Evolutionary conservation across 2,113 vertebrate genomes (phyloP), one percentile per base, ranked within the genome.

Genomic region (Pithys albifrons): DNA sequence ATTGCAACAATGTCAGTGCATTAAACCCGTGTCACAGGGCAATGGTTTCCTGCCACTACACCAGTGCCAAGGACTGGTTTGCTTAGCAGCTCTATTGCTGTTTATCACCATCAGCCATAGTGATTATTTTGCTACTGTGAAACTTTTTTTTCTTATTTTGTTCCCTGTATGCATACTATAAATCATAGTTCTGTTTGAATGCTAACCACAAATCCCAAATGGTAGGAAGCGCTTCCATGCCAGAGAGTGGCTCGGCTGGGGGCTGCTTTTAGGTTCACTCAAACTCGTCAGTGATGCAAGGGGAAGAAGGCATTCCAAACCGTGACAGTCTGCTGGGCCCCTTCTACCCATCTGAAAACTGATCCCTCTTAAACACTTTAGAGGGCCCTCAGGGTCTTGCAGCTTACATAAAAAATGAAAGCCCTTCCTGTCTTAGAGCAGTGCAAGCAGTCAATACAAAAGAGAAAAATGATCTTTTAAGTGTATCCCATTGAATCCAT

Each of bases 381-480:
- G 95, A 94, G 94, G 43, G 69, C 92, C 97, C 94, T 79, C 7
- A 2, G 94, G 95, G 96, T 93, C 95, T 96, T 85, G 83, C 58
- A 95, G 96, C 89, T 97, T 95, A 93, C 95, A 94, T 97, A 87
- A 97, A 97, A 97, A 98, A 96, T 93, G 96, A 97, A 98, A 97
- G 91, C 66, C 64, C 88, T 96, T 96, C 96, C 94, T 94, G 88
- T 96, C 96, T 96, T 55, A 46, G 72, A 97, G 97, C 85, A 70
- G 76, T 19, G 33, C 51, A 73, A 95, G 91, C 93, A 97, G 94
- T 97, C 97, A 97, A 97, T 97, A 97, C 91, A 81, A 95, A 93
- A 85, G 93, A 96, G 90, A 96, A 92, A 91, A 97, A 97, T 94
- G 81, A 93, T 97, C 93, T 93, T 95, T 94, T 97, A 93, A 96